Base-by-base conservation (phyloP, 2,888 invertebrate genomes). In the Heteropelma amictum region DNA sequence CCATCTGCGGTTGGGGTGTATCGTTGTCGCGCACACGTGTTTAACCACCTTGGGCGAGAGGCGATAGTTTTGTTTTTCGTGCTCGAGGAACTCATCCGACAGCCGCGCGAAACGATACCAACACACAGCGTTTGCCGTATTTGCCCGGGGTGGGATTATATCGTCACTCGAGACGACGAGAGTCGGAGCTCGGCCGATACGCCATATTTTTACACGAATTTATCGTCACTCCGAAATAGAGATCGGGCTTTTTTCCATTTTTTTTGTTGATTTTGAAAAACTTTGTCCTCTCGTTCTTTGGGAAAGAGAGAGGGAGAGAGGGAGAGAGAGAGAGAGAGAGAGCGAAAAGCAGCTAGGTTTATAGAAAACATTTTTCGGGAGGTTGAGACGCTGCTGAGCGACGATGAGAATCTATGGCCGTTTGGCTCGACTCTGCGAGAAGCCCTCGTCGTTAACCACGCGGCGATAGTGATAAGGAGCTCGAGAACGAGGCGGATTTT, bases 381-480 rank as follows among this genome's bases (percentile, higher is more conserved):
- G n/a, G n/a, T n/a, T n/a, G n/a, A n/a, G n/a, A n/a, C n/a, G n/a
- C n/a, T n/a, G n/a, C n/a, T n/a, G n/a, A n/a, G n/a, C n/a, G n/a
- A n/a, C n/a, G n/a, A n/a, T n/a, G n/a, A n/a, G n/a, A n/a, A n/a
- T n/a, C n/a, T n/a, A n/a, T n/a, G n/a, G n/a, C n/a, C n/a, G 47
- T 47, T 42, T 30, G 12, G 33, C 21, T 40, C n/a, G 0, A 40
- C 33, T 47, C 45, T 73, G 60, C n/a, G n/a, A n/a, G 64, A 61
- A 64, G 67, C 60, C 77, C 74, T 70, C 72, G 67, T 76, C 72
- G 68, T 63, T 64, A 65, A 74, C 74, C 77, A 77, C 81, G 79
- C 83, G n/a, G n/a, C n/a, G n/a, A n/a, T 76, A 77, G 78, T 79
- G 76, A 69, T 76, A 77, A 63, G 68, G 54, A 49, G 56, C 38